Evolutionary conservation across 2,888 invertebrate genomes (phyloP).

Genomic region (Mythimna ferrago): DNA sequence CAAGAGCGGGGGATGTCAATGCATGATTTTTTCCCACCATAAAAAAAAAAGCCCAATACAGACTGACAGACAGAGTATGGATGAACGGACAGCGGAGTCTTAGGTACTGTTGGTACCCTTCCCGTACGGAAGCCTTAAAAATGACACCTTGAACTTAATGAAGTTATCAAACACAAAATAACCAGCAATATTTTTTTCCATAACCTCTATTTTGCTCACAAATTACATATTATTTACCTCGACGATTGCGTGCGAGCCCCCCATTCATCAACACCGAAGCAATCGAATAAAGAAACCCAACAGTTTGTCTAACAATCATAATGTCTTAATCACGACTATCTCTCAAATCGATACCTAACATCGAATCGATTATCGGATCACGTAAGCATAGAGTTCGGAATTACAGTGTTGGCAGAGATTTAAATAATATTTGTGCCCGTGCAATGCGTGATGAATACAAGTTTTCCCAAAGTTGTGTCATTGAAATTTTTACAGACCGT

Average conservation of each 20-base stretch:
- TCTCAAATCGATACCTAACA: constrained; percentile 25
- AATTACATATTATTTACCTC: constrained; percentile 21
- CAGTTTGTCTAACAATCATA: constrained; percentile 35
- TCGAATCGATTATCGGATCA: constrained; percentile 51
- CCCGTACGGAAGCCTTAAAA: no score
- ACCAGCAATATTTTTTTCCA: not conserved
- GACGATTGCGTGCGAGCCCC: constrained; percentile 33
- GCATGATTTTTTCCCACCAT: no score
- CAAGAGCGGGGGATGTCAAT: no score
- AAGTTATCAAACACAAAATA: constrained; percentile 8
- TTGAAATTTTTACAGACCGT: no score
- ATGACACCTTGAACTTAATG: not conserved
- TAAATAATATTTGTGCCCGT: not conserved
- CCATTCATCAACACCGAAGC: constrained; percentile 31
- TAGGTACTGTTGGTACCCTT: no score
- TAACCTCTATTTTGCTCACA: constrained; percentile 5
- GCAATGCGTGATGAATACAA: not conserved
- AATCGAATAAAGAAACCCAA: constrained; percentile 38
- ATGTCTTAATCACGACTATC: constrained; percentile 48
- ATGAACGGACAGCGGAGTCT: no score
- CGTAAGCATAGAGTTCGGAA: not conserved
- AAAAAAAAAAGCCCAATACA: no score
- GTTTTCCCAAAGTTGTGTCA: no score
- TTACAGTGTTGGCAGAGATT: not conserved
- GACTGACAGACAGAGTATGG: no score